phyloP scores from a whole-genome alignment of 2,797 vertebrate genomes.

The Ptychadena robeensis region DNA sequence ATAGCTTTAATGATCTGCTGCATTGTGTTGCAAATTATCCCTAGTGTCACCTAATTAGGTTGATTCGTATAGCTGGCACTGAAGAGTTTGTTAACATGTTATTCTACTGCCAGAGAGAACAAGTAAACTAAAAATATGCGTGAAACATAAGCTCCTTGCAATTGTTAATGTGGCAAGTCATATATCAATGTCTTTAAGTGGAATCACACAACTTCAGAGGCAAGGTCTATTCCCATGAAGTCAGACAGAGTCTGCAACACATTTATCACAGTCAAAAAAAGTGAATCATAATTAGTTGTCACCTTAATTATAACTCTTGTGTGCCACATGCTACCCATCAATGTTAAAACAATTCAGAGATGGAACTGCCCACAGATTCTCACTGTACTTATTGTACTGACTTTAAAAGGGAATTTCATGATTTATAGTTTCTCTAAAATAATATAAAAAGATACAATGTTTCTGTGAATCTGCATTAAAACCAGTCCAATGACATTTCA shows the following conservation, averaged over 20 bases:
- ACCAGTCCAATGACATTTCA: too few relatives aligned
- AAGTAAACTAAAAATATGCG: conserved; percentile 36
- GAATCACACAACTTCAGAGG: conserved; percentile 32
- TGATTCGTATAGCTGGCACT: conserved; percentile 15
- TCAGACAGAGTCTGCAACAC: conserved; percentile 29
- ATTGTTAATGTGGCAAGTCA: conserved; percentile 22
- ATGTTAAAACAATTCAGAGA: conserved; percentile 55
- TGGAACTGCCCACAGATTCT: conserved; percentile 33
- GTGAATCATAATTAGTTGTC: conserved; percentile 57
- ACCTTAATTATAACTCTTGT: conserved; percentile 65
- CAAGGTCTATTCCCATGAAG: conserved; percentile 57
- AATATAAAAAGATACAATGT: too few relatives aligned
- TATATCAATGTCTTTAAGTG: conserved; percentile 6
- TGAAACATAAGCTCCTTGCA: background rate
- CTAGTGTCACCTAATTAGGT: conserved; percentile 6
- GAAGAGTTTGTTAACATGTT: background rate
- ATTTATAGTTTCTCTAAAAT: background rate
- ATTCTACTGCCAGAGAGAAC: background rate
- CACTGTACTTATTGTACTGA: conserved; percentile 27
- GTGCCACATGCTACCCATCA: conserved; percentile 61
- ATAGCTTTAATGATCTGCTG: background rate
- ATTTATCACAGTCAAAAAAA: conserved; percentile 49
- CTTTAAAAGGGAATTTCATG: conserved; percentile 41
- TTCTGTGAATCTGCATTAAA: background rate
- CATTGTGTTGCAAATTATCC: conserved; percentile 9